Base-by-base conservation (phyloP, 2,797 vertebrate genomes). In the Aplochiton taeniatus region DNA sequence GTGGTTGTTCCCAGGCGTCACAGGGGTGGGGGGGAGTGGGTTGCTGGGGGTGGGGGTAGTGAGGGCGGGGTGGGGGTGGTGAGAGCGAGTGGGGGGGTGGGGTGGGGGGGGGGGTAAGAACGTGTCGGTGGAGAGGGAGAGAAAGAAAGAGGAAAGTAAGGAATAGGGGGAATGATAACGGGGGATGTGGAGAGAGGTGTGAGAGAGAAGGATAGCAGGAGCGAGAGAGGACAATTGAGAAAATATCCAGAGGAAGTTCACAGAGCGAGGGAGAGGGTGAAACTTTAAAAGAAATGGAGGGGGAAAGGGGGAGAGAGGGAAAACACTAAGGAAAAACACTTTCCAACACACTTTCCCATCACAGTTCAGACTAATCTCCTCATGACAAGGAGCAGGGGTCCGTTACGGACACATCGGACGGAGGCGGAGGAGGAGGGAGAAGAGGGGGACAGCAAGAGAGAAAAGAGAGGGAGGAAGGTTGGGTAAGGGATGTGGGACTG, bases 1-100 rank as follows among this genome's bases (percentile, higher is more conserved):
- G 60, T 62, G 77, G 83, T 70, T 76, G 81, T 85, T 84, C 83
- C 83, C 76, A 76, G 77, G 82, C 79, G 69, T 81, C 74, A 66
- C 66, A 50, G 54, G 31, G 71, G 55, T 61, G 50, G 70, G 57
- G 56, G 81, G 76, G 64, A n/a, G n/a, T n/a, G n/a, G n/a, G n/a
- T n/a, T n/a, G n/a, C n/a, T n/a, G 14, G 41, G 43, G 17, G 47
- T 13, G 14, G 44, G 54, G 20, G 9, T 10, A 41, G 19, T 2
- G 74, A 67, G 41, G 43, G 17, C 44, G 65, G 47, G 45, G 49
- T n/a, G 18, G 62, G 9, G 74, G 68, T 20, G 43, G 17, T 45
- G 65, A 44, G 20, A 42, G 58, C 16, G 18, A 58, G 9, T 11
- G 53, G 42, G 4, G 16, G 17, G 18, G 10, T 43, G 11, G 18